Conservation (phyloP, 2,888 invertebrate species). For the Caenorhabditis macrosperma region DNA sequence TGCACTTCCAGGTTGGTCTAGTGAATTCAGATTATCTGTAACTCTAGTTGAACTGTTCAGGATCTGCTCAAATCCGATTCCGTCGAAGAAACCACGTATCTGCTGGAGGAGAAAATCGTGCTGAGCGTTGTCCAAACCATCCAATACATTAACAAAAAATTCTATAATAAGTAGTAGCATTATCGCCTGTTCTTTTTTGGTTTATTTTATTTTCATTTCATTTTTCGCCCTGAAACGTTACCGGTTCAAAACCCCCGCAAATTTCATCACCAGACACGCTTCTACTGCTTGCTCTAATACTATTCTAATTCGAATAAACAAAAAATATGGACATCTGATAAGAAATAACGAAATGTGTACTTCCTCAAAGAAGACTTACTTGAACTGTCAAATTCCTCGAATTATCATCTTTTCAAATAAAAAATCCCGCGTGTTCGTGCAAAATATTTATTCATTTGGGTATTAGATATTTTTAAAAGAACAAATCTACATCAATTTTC, state of each 20-base stretch:
- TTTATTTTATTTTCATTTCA: neutral
- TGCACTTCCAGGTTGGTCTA: slow-evolving; percentile 64
- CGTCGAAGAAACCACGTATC: slow-evolving; percentile 87
- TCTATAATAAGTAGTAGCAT: slow-evolving; percentile 60
- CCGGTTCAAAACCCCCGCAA: neutral
- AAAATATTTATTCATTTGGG: too few species aligned
- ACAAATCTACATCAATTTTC: slow-evolving; percentile 2
- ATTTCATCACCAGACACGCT: neutral
- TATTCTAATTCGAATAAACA: too few species aligned
- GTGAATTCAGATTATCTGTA: too few species aligned
- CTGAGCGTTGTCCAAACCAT: slow-evolving; percentile 80
- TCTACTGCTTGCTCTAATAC: neutral
- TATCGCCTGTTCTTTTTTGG: neutral
- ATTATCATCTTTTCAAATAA: neutral
- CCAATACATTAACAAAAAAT: slow-evolving; percentile 69
- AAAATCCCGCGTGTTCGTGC: neutral
- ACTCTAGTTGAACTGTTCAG: too few species aligned
- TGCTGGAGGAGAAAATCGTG: slow-evolving; percentile 88
- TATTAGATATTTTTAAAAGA: slow-evolving; percentile 3
- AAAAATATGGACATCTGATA: too few species aligned
- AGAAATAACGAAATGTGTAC: too few species aligned
- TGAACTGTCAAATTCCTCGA: neutral
- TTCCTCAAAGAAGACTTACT: too few species aligned
- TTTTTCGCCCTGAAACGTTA: slow-evolving; percentile 1
- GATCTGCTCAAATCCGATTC: slow-evolving; percentile 86